A percentile compares a stretch with the other conserved stretches of the same genome.
Conservation (phyloP, 2,888 invertebrate genomes). For the Xestobium rufovillosum region DNA sequence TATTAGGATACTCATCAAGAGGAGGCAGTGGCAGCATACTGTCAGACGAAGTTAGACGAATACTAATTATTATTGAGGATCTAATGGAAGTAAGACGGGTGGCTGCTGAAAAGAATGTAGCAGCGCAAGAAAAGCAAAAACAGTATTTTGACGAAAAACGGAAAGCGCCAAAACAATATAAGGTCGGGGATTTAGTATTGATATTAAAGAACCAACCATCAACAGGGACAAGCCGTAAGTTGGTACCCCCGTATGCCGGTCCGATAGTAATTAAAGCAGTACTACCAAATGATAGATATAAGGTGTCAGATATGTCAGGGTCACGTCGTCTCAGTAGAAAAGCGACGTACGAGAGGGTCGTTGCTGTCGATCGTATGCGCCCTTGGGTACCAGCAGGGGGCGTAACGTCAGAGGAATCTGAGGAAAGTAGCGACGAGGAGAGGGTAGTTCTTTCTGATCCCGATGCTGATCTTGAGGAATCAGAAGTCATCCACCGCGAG, state of each 20-base stretch:
- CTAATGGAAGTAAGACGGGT: constrained; percentile 9
- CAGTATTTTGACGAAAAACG: constrained; percentile 14
- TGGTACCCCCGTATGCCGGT: constrained; percentile 17
- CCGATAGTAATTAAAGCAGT: constrained; percentile 20
- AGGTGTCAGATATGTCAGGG: constrained; percentile 18
- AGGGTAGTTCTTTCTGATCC: no score
- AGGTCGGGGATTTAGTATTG: constrained; percentile 19
- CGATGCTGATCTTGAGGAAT: no score
- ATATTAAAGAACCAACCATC: constrained; percentile 17
- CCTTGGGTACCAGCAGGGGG: no score
- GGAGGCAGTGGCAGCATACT: constrained; percentile 12
- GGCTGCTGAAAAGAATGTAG: constrained; percentile 8
- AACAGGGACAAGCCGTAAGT: constrained; percentile 17
- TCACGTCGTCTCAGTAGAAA: no score
- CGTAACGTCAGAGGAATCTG: no score
- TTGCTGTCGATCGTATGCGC: no score
- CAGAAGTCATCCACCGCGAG: no score
- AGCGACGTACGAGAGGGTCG: no score
- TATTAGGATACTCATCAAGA: constrained; percentile 20
- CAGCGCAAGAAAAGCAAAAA: constrained; percentile 15
- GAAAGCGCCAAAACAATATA: constrained; percentile 12
- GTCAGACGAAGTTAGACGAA: constrained; percentile 17
- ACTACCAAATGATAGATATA: constrained; percentile 20
- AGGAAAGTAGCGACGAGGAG: no score
- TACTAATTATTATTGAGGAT: constrained; percentile 14